Evolutionary conservation across 2,888 invertebrate genomes (phyloP).

Genomic region (Platerodrilus igneus): DNA sequence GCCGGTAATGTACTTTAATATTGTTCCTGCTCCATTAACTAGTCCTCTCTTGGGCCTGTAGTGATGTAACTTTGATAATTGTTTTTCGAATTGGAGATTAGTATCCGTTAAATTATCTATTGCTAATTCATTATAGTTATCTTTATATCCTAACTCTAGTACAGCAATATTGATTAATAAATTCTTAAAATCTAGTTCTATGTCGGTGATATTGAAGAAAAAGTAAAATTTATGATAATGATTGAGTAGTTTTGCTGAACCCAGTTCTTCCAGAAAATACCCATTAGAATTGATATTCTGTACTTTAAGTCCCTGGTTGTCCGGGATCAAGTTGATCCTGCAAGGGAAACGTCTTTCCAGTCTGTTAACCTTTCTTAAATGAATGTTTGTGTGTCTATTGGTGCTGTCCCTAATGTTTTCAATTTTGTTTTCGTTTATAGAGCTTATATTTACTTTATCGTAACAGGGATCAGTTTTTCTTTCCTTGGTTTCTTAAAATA

Average conservation of each 20-base stretch:
- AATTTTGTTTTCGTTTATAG: slow-evolving; percentile 18
- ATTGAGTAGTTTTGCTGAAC: slow-evolving; percentile 12
- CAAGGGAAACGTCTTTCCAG: no score
- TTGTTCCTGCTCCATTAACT: no score
- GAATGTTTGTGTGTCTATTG: slow-evolving; percentile 16
- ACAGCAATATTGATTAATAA: slow-evolving; percentile 17
- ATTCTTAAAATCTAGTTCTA: slow-evolving; percentile 19
- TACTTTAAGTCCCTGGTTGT: slow-evolving; percentile 20
- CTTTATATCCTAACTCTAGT: slow-evolving; percentile 15
- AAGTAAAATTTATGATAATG: slow-evolving; percentile 28
- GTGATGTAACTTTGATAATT: no score
- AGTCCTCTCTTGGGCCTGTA: no score
- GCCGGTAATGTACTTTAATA: no score
- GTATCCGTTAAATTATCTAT: no score
- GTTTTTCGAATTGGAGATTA: no score
- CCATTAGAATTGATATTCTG: slow-evolving; percentile 18
- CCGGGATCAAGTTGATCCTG: slow-evolving; percentile 11
- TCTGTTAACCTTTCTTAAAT: slow-evolving; percentile 18
- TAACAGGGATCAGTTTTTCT: slow-evolving; percentile 14
- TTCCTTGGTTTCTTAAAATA: slow-evolving; percentile 6
- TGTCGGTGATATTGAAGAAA: slow-evolving; percentile 24
- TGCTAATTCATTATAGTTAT: not conserved
- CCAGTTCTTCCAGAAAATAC: slow-evolving; percentile 21
- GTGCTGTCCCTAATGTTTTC: slow-evolving; percentile 19
- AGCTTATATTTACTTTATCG: slow-evolving; percentile 18